Base-by-base conservation (phyloP, 2,797 vertebrate species). In the Notoglanidium macrostoma region DNA sequence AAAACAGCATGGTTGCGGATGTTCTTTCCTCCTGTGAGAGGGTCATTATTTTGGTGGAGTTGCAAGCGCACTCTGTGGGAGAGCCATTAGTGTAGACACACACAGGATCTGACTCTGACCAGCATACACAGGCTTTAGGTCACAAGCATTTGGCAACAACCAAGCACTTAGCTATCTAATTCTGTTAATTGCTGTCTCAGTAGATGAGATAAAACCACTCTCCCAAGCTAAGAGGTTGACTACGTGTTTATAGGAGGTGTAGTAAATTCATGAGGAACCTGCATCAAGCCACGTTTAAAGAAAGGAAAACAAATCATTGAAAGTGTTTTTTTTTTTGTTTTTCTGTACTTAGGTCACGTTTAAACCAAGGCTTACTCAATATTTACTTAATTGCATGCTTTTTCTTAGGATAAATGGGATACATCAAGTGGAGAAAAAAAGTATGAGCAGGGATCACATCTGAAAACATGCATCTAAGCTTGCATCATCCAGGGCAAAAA, bases 141-240 rank as follows among this genome's bases (percentile, higher is more conserved):
- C 83, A 73, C 83, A 87, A 87, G 82, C 88, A 87, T 90, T 88
- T 70, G 65, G 61, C 54, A 35, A 89, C 81, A 81, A 68, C 77
- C 15, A 81, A 63, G 87, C 78, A 90, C 89, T 90, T 86, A 88
- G 84, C 86, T 79, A 84, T 78, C 83, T 88, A 85, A 90, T 89
- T 90, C 72, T 87, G 55, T 85, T 91, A 93, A 92, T 92, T 92
- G 87, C 88, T 61, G 65, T 83, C 83, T 77, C 73, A 46, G 84
- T 90, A 49, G 26, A 90, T 87, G 73, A 77, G 19, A 88, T 91
- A 87, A 86, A 88, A 85, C 86, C 55, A 54, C 87, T 90, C 85
- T 88, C 51, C 32, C 3, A 1, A 61, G 83, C 77, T 59, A 23
- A 74, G 85, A 29, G 74, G 10, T 73, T 84, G 85, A 82, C 74